Percentiles rank a stretch among this genome's conserved stretches.
Conservation (phyloP, 2,888 invertebrate species). For the Drosophila subsilvestris region DNA sequence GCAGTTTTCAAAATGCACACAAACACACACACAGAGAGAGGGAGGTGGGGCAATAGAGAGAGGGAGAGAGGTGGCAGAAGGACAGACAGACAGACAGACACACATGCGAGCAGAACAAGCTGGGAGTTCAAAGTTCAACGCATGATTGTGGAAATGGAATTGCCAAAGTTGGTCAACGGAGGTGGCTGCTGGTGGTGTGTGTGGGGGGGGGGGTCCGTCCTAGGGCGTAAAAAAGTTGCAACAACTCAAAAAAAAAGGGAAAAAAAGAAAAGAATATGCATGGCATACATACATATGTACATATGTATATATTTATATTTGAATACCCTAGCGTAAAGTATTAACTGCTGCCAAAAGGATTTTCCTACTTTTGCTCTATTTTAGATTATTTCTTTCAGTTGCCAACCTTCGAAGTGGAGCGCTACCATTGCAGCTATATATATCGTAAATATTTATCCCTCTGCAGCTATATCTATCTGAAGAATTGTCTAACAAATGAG, state of each 20-base stretch:
- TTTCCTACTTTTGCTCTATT: no score
- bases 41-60: not conserved
- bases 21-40: slow-evolving; percentile 32
- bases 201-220: slow-evolving; percentile 24
- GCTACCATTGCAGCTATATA: no score
- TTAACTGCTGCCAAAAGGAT: no score
- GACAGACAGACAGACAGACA: slow-evolving; percentile 26
- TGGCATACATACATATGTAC: no score
- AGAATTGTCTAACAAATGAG: not conserved
- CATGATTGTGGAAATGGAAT: slow-evolving; percentile 82
- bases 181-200: not conserved
- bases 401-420: no score
- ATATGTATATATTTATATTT: no score
- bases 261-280: not conserved
- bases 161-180: slow-evolving; percentile 71
- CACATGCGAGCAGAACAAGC: slow-evolving; percentile 31
- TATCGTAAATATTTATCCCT: no score
- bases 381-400: no score
- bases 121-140: slow-evolving; percentile 80
- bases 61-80: not conserved
- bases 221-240: slow-evolving; percentile 71
- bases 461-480: not conserved
- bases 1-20: slow-evolving; percentile 65
- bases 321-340: no score
- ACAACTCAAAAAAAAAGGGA: slow-evolving; percentile 5